Evolutionary conservation across 2,888 invertebrate genomes (phyloP), one percentile per base, ranked within the genome.

Genomic region (Drosophila peninsularis): DNA sequence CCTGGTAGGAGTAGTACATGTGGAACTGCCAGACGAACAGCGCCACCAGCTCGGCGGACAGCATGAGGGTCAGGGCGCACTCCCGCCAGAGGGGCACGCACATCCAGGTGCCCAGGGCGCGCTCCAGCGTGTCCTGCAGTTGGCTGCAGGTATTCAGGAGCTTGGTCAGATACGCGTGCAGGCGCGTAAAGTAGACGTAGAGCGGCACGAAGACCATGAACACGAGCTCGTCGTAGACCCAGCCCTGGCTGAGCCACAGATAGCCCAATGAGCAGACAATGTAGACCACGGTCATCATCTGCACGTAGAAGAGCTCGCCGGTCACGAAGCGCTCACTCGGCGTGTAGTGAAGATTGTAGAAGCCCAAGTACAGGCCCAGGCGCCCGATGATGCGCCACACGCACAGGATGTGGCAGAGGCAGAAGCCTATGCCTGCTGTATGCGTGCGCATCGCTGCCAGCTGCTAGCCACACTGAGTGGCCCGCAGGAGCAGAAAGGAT

Each of bases 291-390:
- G 64, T 47, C 64, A 85, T 68, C 1, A 78, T 17, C 1, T 85
- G 86, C 19, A 78, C 78, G 5, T 72, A 82, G 0, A 82, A 63
- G 21, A 82, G 80, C 17, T 86, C 86, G 17, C 80, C 75, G 37
- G 75, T 62, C 2, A 62, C 49, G 4, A 82, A 86, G 0, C 39
- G 24, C 0, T 27, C 9, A 1, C 54, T 27, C 5, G 45, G 34
- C 32, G 67, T 19, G 17, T 64, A 80, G 47, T 73, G 72, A 21
- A 75, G 50, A 27, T 86, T 75, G 39, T 70, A 86, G 45, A 63
- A 86, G 32, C 78, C 81, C 32, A 82, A 36, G 21, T 75, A 85
- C 62, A 70, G 44, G 32, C 86, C 75, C 45, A 82, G 36, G 13
- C 47, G 57, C 0, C 56, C 64, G 1, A 67, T 58, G 3, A 78